Percentiles rank a stretch among this genome's conserved stretches.
phyloP scores from a whole-genome alignment of 2,888 invertebrate genomes.

The Catocala fraxini region DNA sequence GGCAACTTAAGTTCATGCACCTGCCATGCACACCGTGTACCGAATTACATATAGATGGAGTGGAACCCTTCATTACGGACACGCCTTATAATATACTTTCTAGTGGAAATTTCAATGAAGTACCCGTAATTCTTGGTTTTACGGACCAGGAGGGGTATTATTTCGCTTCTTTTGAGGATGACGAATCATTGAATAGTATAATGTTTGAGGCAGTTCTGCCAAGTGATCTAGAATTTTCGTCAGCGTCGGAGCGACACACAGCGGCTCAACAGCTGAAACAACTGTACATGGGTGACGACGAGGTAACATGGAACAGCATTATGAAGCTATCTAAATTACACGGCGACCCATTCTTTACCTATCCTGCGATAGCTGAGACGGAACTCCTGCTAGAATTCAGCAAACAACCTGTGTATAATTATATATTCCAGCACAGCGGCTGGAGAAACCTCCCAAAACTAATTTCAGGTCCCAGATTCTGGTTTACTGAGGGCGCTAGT shows the following conservation, averaged over 20 bases:
- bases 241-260: conserved; percentile 11
- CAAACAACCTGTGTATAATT: conserved; percentile 45
- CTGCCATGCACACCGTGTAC: conserved; percentile 20
- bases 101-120: conserved; percentile 38
- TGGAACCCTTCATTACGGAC: conserved; percentile 34
- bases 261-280: conserved; percentile 49
- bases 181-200: conserved; percentile 8
- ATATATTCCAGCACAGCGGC: conserved; percentile 48
- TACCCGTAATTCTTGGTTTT: conserved; percentile 50
- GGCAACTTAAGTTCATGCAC: conserved; percentile 1
- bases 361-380: conserved; percentile 42
- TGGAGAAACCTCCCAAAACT: conserved; percentile 48
- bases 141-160: conserved; percentile 48
- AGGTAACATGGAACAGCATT: conserved; percentile 55
- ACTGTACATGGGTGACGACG: conserved; percentile 65
- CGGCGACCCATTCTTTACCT: conserved; percentile 47
- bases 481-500: conserved; percentile 40
- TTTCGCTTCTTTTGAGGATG: conserved; percentile 26
- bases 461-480: conserved; percentile 12
- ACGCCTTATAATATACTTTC: conserved; percentile 27
- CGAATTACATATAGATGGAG: conserved; percentile 24
- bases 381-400: conserved; percentile 34
- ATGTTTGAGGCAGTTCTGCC: conserved; percentile 15
- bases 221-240: conserved; percentile 15
- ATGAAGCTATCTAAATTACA: conserved; percentile 54